Evolutionary conservation across 2,113 vertebrate species (phyloP).

Genomic region (Sceloporus tristichus): DNA sequence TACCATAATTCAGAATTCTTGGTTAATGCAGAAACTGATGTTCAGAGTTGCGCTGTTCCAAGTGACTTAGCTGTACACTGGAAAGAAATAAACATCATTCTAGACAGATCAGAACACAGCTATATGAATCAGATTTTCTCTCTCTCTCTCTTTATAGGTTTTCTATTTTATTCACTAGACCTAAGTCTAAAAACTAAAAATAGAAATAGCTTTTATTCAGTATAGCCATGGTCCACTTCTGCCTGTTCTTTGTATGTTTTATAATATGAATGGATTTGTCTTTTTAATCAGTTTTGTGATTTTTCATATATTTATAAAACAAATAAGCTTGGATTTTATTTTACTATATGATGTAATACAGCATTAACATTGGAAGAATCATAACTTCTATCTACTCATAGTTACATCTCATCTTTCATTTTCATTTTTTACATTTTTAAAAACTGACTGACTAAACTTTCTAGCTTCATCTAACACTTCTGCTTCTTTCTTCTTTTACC

Average conservation of each 20-base stretch:
- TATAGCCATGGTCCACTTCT: neutral
- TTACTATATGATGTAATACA: slow-evolving; percentile 29
- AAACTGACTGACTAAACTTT: slow-evolving; percentile 50
- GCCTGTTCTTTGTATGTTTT: neutral
- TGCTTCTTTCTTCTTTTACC: slow-evolving; percentile 85
- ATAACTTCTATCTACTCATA: slow-evolving; percentile 14
- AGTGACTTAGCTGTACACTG: neutral
- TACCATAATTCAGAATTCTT: neutral
- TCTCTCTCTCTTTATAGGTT: neutral
- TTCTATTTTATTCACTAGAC: neutral
- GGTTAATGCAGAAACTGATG: neutral
- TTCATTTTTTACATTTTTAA: slow-evolving; percentile 50
- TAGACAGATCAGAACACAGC: neutral
- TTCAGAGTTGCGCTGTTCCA: neutral
- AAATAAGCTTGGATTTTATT: slow-evolving; percentile 33
- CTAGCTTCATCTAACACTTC: slow-evolving; percentile 69
- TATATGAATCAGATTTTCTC: neutral
- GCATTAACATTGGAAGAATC: slow-evolving; percentile 19
- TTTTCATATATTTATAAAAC: neutral
- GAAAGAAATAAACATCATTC: neutral
- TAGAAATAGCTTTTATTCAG: neutral
- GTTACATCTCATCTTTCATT: slow-evolving; percentile 43
- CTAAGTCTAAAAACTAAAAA: neutral
- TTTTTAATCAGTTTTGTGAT: neutral
- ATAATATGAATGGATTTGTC: slow-evolving; percentile 2